A percentile compares a stretch with the other conserved stretches of the same genome.
These are phyloP conservation scores for Radopholus similis DNA, from an alignment of 1,140 invertebrate species.

Conservation along the genomic window DNA sequence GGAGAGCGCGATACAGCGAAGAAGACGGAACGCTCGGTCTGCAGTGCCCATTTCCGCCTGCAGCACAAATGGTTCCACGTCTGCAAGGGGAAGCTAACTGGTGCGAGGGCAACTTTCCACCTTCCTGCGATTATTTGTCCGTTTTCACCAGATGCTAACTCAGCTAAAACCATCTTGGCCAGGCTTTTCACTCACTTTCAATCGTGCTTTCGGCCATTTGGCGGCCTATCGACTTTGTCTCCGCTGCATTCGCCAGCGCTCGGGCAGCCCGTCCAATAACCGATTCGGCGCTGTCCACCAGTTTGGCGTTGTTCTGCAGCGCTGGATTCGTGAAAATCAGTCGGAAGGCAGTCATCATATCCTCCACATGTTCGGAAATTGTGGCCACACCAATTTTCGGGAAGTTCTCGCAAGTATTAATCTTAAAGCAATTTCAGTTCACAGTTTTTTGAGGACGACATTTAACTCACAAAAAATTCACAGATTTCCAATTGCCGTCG, in stretches of 20 bases:
- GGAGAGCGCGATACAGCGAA: slow-evolving; percentile 20
- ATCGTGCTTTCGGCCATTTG: slow-evolving; percentile 28
- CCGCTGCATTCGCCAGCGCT: no score
- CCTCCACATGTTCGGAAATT: slow-evolving; percentile 22
- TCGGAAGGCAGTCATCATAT: slow-evolving; percentile 30
- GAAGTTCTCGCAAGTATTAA: slow-evolving; percentile 11
- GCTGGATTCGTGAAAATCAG: slow-evolving; percentile 27
- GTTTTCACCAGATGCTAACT: no score
- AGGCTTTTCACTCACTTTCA: slow-evolving; percentile 32
- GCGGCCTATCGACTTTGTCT: no score
- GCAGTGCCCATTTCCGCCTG: slow-evolving; percentile 53
- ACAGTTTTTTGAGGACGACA: slow-evolving; percentile 2
- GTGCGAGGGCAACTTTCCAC: neutral
- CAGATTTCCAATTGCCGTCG: slow-evolving; percentile 31
- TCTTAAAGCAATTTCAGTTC: slow-evolving; percentile 1
- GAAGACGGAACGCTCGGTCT: slow-evolving; percentile 35
- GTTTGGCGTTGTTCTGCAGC: neutral
- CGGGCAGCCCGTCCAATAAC: no score
- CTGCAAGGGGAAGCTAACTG: slow-evolving; percentile 22
- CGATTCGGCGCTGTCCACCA: no score
- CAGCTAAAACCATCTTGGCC: no score
- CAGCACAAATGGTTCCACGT: slow-evolving; percentile 51
- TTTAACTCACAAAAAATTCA: slow-evolving; percentile 18
- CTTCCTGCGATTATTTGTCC: no score
- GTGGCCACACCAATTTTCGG: neutral